phyloP scores from a whole-genome alignment of 2,797 vertebrate genomes.

The Neopelma chrysocephalum region DNA sequence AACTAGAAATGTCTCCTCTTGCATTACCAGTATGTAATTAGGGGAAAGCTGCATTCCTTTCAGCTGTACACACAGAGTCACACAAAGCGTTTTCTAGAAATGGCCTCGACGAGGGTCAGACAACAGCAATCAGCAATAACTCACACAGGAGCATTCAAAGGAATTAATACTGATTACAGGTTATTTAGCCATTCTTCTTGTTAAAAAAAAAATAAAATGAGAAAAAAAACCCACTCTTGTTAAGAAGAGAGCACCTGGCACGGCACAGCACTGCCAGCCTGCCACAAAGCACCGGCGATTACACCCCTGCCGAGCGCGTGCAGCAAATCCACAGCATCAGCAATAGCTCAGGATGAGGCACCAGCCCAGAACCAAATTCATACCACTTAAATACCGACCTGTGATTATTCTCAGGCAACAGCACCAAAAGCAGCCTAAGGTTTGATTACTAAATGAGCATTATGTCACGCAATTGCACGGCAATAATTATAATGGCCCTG shows the following conservation, averaged over 20 bases:
- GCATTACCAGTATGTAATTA: constrained; percentile 50
- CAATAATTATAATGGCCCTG: not conserved
- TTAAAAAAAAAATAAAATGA: not conserved
- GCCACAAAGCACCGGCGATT: constrained; percentile 9
- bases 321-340: constrained; percentile 32
- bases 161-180: constrained; percentile 39
- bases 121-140: constrained; percentile 29
- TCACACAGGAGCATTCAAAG: not conserved
- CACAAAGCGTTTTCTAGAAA: constrained; percentile 55
- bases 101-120: not conserved
- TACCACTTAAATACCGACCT: not conserved
- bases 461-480: not conserved
- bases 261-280: not conserved
- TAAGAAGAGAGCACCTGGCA: constrained; percentile 40
- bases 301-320: not conserved
- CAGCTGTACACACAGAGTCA: constrained; percentile 34
- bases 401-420: constrained; percentile 15
- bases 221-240: not conserved
- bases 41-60: constrained; percentile 60
- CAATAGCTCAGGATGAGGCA: constrained; percentile 42
- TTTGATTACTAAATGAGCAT: constrained; percentile 21
- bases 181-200: constrained; percentile 2
- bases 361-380: not conserved
- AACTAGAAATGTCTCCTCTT: constrained; percentile 62
- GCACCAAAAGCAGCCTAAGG: not conserved